Percentiles rank a stretch among this genome's conserved stretches.
These are phyloP conservation scores for Artemia franciscana DNA, from an alignment of 1,140 invertebrate species.

Conservation along the genomic window DNA sequence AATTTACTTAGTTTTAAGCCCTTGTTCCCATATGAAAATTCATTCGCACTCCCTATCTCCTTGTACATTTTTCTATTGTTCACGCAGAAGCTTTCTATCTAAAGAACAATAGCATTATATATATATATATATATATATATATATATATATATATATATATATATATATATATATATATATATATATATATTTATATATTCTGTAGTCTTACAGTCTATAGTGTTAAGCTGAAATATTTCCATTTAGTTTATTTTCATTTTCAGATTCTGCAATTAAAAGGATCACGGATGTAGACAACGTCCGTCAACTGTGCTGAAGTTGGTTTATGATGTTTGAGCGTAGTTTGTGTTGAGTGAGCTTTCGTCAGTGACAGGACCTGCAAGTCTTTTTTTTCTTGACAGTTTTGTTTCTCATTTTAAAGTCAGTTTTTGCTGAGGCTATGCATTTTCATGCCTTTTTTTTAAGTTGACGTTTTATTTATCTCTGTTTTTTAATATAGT, in stretches of 20 bases:
- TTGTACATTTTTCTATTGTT: conserved; percentile 26
- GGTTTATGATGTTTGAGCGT: not conserved
- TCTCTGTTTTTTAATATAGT: no score
- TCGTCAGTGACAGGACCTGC: not conserved
- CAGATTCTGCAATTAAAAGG: conserved; percentile 57
- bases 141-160: no score
- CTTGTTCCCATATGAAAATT: no score
- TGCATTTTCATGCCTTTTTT: no score
- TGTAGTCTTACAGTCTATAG: no score
- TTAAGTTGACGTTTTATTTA: no score
- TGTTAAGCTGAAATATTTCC: no score
- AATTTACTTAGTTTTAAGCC: no score
- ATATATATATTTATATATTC: no score
- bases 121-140: no score
- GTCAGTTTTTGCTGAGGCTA: not conserved
- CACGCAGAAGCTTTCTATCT: conserved; percentile 65
- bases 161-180: no score
- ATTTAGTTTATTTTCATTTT: conserved; percentile 14
- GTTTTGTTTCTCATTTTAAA: not conserved
- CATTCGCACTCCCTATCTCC: conserved; percentile 11
- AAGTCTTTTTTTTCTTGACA: not conserved
- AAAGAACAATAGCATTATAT: no score
- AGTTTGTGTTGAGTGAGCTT: not conserved
- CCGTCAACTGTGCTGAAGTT: not conserved
- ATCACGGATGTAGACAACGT: conserved; percentile 47